phyloP scores from a whole-genome alignment of 1,140 invertebrate genomes.

The Babylonia areolata region DNA sequence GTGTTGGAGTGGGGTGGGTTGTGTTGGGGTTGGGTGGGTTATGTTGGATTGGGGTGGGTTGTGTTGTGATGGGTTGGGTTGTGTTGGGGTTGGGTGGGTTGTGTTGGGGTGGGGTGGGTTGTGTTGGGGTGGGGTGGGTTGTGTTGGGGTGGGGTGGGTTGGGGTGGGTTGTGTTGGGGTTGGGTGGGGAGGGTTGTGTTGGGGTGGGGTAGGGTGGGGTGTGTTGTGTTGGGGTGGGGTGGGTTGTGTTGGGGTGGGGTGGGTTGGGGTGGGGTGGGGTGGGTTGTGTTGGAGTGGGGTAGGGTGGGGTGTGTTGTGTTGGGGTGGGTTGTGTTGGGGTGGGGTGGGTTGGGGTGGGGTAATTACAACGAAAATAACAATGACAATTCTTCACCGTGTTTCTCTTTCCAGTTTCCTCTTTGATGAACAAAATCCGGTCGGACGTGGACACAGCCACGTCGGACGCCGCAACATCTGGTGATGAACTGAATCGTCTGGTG shows the following conservation, averaged over 20 bases:
- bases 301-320: not conserved
- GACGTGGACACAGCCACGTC: constrained; percentile 59
- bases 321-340: not conserved
- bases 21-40: not conserved
- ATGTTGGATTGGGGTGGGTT: not conserved
- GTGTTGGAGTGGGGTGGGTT: not conserved
- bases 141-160: not conserved
- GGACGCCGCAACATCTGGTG: constrained; percentile 49
- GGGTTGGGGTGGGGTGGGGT: not conserved
- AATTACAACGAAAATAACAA: too few species aligned
- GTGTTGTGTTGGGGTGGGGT: not conserved
- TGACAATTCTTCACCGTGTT: not conserved
- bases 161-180: not conserved
- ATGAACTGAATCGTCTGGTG: constrained; percentile 18
- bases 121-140: not conserved
- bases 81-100: not conserved
- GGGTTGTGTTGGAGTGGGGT: not conserved
- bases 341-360: not conserved
- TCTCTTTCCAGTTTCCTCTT: constrained; percentile 38
- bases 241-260: not conserved
- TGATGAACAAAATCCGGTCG: constrained; percentile 51
- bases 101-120: not conserved
- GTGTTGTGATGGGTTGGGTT: not conserved
- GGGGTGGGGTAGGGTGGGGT: not conserved
- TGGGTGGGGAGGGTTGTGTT: not conserved